Evolutionary conservation across 2,113 vertebrate genomes (phyloP).

Genomic region (Anser brachyrhynchus): DNA sequence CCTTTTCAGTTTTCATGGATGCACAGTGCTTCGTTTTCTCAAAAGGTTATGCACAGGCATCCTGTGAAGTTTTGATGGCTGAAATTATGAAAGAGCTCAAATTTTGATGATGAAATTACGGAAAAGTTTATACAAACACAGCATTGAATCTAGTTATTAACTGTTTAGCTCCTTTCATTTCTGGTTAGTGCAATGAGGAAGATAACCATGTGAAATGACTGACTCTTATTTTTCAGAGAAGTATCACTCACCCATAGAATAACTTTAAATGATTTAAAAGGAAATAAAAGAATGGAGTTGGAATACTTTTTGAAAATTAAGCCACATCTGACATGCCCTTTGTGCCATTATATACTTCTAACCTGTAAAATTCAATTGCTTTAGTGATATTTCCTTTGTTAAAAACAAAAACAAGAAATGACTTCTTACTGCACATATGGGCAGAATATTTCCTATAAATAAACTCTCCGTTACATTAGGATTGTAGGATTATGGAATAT

Average conservation of each 20-base stretch:
- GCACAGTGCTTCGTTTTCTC: background rate
- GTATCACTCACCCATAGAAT: background rate
- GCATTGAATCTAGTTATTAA: background rate
- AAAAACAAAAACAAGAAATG: background rate
- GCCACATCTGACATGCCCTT: background rate
- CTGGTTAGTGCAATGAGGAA: background rate
- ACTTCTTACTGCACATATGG: background rate
- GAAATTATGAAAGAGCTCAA: background rate
- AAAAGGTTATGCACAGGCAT: accelerated
- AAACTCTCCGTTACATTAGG: background rate
- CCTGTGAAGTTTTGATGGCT: background rate
- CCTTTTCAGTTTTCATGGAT: background rate
- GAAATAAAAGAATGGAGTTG: background rate
- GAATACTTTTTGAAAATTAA: background rate
- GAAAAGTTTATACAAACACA: background rate
- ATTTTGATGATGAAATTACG: background rate
- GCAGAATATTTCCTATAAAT: background rate
- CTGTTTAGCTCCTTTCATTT: background rate
- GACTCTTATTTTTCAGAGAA: background rate
- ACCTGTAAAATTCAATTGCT: background rate
- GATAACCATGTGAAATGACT: background rate
- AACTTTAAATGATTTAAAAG: background rate
- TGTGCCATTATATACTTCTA: background rate
- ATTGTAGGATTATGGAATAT: background rate
- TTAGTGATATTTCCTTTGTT: background rate